Base-by-base conservation (phyloP, 2,888 invertebrate species). In the Theristus sp. region DNA sequence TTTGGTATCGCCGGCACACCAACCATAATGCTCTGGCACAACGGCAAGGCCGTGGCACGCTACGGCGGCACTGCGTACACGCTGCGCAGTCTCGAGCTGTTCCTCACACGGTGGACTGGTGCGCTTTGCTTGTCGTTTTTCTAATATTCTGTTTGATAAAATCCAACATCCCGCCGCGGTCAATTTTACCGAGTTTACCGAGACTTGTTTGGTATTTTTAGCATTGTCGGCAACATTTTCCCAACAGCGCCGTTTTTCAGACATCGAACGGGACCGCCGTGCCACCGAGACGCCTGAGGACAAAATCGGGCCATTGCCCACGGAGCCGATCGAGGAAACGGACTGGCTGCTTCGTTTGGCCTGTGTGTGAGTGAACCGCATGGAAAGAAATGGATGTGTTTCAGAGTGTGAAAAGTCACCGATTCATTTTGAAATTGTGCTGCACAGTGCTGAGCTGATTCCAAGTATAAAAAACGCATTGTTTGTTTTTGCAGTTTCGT, bases 1-100 rank as follows among this genome's bases (percentile, higher is more conserved):
- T 89, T 87, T 75, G 90, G 90, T 17, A 86, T 90, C 62, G 84
- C 89, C 13, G 89, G 89, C 25, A 84, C 91, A 49, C 91, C 91
- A 10, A 87, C 89, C 1, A 73, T 90, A 38, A 81, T 90, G 77
- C 79, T 93, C 64, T 87, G 91, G 69, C 89, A 90, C 69, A 89
- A 89, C 75, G 89, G 89, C 0, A 80, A 86, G 65, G 84, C 88
- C 0, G 82, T 87, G 29, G 85, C 85, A 0, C 86, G 87, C 77
- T 89, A 84, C 72, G 89, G 87, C 78, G 85, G 83, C 28, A 83
- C 86, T 17, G 83, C 84, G 63, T 85, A 87, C 64, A 85, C 84
- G 3, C 80, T 89, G 53, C 83, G 86, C 63, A 82, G 82, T 60
- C 86, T 90, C 69, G 82, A 83, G 22, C 83, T 81, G 68, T 90